Conservation (phyloP, 1,140 invertebrate species). For the Phenacoccus solenopsis region DNA sequence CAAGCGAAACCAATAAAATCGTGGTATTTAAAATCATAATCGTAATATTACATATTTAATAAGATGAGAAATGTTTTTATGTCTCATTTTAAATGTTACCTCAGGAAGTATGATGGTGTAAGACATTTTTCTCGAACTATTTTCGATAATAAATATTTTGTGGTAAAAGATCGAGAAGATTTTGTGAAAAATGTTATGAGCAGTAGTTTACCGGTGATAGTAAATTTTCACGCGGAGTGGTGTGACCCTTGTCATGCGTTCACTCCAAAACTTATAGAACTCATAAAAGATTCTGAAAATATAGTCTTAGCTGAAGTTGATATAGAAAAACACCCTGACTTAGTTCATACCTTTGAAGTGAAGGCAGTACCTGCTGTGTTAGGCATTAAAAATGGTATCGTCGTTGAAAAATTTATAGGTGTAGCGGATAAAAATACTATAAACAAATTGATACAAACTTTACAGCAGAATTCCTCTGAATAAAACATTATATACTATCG, state of each 20-base stretch:
- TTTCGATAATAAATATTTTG: slow-evolving; percentile 31
- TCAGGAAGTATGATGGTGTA: background rate
- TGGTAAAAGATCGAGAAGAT: slow-evolving; percentile 42
- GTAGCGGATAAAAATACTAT: slow-evolving; percentile 36
- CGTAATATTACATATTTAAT: too few relatives aligned
- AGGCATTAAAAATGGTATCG: slow-evolving; percentile 72
- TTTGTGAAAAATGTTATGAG: slow-evolving; percentile 58
- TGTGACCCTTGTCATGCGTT: slow-evolving; percentile 91
- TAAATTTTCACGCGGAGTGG: slow-evolving; percentile 85
- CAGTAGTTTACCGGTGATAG: slow-evolving; percentile 64
- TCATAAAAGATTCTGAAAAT: slow-evolving; percentile 60
- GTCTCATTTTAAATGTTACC: background rate
- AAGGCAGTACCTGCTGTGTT: slow-evolving; percentile 84
- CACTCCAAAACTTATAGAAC: slow-evolving; percentile 73
- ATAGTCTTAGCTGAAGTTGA: slow-evolving; percentile 83
- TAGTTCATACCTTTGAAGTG: slow-evolving; percentile 70
- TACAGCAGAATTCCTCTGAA: background rate
- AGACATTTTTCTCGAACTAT: background rate
- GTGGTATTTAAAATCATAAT: slow-evolving; percentile 3
- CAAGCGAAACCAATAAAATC: slow-evolving; percentile 1
- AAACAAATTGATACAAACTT: slow-evolving; percentile 26
- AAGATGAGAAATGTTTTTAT: background rate
- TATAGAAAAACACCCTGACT: slow-evolving; percentile 75
- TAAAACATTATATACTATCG: too few relatives aligned
- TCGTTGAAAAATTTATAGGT: slow-evolving; percentile 86